These are phyloP conservation scores for Lepilemur ruficaudatus DNA, from an alignment of 2,797 vertebrate species.

Conservation along the genomic window DNA sequence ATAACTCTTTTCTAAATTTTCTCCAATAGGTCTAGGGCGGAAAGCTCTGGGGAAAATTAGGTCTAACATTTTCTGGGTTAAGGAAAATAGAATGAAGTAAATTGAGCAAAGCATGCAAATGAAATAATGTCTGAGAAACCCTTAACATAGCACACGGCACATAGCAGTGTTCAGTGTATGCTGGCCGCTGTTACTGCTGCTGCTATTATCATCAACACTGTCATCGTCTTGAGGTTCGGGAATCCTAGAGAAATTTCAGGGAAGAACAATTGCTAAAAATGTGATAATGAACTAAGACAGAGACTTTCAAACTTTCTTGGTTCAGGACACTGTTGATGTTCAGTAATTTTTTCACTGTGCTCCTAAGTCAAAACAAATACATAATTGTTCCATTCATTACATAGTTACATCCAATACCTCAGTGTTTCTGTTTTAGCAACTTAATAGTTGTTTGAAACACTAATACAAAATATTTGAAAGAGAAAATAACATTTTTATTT, in stretches of 20 bases:
- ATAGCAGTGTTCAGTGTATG: not conserved
- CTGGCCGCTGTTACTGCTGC: not conserved
- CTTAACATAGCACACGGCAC: not conserved
- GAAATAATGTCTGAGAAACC: not conserved
- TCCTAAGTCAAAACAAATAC: not conserved
- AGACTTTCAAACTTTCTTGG: not conserved
- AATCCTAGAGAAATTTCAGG: not conserved
- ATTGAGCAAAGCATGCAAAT: not conserved
- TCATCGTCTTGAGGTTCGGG: not conserved
- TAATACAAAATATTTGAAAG: not conserved
- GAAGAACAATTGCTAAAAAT: not conserved
- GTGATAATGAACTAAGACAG: not conserved
- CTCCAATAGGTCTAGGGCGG: not conserved
- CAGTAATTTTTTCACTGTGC: not conserved
- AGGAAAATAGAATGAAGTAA: conserved; percentile 25
- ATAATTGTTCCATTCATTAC: not conserved
- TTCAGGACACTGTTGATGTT: not conserved
- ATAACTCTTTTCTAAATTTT: conserved; percentile 14
- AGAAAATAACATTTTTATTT: not conserved
- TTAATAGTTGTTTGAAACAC: not conserved
- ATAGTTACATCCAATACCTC: not conserved
- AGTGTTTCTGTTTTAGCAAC: conserved; percentile 2
- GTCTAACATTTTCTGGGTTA: not conserved
- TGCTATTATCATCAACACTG: not conserved
- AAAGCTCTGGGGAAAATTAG: not conserved